phyloP scores from a whole-genome alignment of 2,888 invertebrate species.

The Polydesmus complanatus region DNA sequence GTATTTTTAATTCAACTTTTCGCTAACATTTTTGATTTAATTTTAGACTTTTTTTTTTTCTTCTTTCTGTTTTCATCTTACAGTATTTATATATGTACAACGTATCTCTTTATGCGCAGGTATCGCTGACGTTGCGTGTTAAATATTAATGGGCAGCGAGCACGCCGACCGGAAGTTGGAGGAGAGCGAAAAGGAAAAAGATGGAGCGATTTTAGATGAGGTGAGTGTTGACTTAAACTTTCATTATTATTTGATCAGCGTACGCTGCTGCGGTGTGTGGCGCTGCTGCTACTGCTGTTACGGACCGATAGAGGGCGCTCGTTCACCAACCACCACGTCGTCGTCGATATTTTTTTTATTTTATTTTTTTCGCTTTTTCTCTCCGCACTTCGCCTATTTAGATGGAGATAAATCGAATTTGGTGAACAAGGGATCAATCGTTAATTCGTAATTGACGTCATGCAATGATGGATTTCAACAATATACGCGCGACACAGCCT shows the following conservation, averaged over 20 bases:
- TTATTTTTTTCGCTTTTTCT: too few relatives aligned
- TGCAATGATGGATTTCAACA: background rate
- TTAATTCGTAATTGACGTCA: background rate
- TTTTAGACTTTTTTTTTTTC: background rate
- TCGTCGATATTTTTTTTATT: too few relatives aligned
- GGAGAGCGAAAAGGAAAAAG: too few relatives aligned
- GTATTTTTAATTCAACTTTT: background rate
- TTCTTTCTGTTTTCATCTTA: background rate
- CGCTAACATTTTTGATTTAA: background rate
- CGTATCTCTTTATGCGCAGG: too few relatives aligned
- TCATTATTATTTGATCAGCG: background rate
- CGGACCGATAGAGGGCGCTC: background rate
- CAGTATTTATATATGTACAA: background rate
- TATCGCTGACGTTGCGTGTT: background rate
- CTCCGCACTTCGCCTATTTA: too few relatives aligned
- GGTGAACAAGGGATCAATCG: background rate
- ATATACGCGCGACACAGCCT: too few relatives aligned
- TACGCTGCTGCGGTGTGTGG: background rate
- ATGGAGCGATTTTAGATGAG: too few relatives aligned
- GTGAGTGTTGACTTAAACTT: background rate
- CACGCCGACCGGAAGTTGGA: too few relatives aligned
- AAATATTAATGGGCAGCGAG: too few relatives aligned
- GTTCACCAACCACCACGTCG: too few relatives aligned
- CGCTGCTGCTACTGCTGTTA: background rate
- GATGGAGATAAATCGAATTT: background rate